These are phyloP conservation scores for Caiman crocodilus DNA, from an alignment of 2,797 vertebrate species.

Conservation along the genomic window DNA sequence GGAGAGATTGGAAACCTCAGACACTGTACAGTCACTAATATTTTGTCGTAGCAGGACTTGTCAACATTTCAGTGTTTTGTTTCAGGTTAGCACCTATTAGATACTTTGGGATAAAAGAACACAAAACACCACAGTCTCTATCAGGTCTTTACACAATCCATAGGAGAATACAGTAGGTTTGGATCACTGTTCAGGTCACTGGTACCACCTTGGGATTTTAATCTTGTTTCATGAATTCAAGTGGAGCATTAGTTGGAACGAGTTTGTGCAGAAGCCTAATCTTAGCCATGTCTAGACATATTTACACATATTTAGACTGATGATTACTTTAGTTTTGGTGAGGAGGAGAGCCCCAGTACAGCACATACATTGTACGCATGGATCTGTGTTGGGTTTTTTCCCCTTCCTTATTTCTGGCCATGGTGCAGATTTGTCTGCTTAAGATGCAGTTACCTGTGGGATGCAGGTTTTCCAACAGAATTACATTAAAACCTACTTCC, in stretches of 20 bases:
- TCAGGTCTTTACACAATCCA: too few relatives aligned
- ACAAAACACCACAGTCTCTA: neutral
- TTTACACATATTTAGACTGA: too few relatives aligned
- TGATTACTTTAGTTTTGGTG: too few relatives aligned
- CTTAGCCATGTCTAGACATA: too few relatives aligned
- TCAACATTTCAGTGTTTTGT: neutral
- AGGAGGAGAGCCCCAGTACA: neutral
- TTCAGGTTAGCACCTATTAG: neutral
- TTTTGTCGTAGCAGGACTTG: neutral
- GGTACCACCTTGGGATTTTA: neutral
- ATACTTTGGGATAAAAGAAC: neutral
- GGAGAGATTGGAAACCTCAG: neutral
- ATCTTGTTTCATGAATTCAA: too few relatives aligned
- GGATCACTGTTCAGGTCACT: neutral
- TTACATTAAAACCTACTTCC: neutral
- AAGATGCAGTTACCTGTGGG: too few relatives aligned
- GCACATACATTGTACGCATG: fast-evolving
- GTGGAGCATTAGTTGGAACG: too few relatives aligned
- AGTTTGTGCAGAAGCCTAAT: too few relatives aligned
- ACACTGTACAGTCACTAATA: fast-evolving
- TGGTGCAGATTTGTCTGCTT: neutral
- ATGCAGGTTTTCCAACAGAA: too few relatives aligned
- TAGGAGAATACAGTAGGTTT: neutral
- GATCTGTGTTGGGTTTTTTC: neutral
- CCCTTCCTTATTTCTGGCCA: neutral